These are phyloP conservation scores for Dendrocopos noguchii DNA, from an alignment of 2,113 vertebrate genomes.

Conservation along the genomic window DNA sequence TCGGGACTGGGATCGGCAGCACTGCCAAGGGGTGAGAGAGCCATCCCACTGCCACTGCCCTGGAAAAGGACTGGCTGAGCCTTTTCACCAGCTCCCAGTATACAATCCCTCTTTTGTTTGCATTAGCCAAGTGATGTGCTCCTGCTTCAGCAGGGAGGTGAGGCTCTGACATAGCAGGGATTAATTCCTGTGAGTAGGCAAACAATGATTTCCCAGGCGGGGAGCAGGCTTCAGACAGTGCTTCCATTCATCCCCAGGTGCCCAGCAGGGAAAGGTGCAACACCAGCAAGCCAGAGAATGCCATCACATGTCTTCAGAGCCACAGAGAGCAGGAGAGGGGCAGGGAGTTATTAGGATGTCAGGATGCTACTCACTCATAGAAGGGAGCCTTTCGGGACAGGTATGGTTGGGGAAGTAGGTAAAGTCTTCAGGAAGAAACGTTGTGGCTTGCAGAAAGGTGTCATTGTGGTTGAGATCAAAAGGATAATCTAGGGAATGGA, in stretches of 20 bases:
- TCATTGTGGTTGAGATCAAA: conserved; percentile 93
- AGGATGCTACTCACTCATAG: conserved; percentile 90
- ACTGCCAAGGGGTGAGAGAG: not conserved
- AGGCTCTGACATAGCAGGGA: not conserved
- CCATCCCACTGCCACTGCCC: rapidly evolving
- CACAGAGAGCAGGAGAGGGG: not conserved
- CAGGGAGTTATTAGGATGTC: rapidly evolving
- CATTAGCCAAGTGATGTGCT: not conserved
- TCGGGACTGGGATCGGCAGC: not conserved
- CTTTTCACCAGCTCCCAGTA: not conserved
- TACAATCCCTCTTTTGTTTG: conserved; percentile 49
- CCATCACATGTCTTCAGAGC: not conserved
- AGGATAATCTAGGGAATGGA: conserved; percentile 83
- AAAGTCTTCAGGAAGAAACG: conserved; percentile 92
- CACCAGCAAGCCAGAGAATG: rapidly evolving
- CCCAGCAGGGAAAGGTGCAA: not conserved
- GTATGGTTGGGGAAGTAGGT: conserved; percentile 89
- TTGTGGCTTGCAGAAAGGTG: conserved; percentile 86
- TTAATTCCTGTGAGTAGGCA: not conserved
- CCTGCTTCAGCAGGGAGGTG: not conserved
- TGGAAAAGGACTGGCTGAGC: not conserved
- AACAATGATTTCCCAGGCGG: conserved; percentile 33
- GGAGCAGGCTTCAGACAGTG: not conserved
- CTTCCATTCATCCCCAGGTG: conserved; percentile 10
- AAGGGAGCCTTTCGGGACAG: conserved; percentile 92